Base-by-base conservation (phyloP, 2,888 invertebrate genomes). In the Melangyna quadrimaculata region DNA sequence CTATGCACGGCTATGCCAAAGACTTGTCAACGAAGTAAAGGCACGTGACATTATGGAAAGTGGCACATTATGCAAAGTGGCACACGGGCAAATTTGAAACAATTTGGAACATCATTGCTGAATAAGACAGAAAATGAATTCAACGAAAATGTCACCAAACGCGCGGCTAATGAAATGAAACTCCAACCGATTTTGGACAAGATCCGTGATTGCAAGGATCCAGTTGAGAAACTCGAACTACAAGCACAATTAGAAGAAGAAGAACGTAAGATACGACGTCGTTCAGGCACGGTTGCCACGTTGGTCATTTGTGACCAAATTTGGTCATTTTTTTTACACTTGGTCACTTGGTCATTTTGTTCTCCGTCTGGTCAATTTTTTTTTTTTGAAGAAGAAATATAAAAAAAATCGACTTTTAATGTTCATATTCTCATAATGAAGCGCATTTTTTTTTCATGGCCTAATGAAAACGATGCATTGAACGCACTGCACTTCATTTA, bases 81-180 rank as follows among this genome's bases (percentile, higher is more conserved):
- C 4, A 93, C 88, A 89, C 92, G 78, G 93, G 87, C 89, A 0
- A 93, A 90, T 88, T 93, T 74, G 92, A 94, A 89, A 93, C 94
- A 90, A 93, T 96, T 89, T 93, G 94, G 87, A 91, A 93, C 87
- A 93, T 90, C 90, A 1, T 82, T 92, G 40, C 69, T 92, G 1
- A 91, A 92, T 79, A 95, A 96, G 90, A 98, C 98, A 90, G 98
- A 99, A 92, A 93, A 94, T 78, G 97, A 98, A 92, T 99, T 98
- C 92, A 96, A 97, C 89, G 95, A 95, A 84, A 96, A 96, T 89
- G 96, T 95, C 59, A 94, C 94, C 14, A 96, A 96, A 89, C 96
- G 96, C 87, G 92, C 90, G 27, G 91, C 92, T 1, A 93, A 93
- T 78, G 92, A 91, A 40, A 89, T 88, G 14, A 91, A 91, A 79